These are phyloP conservation scores for Schlechtendalia chinensis DNA, from an alignment of 1,140 invertebrate species.

Conservation along the genomic window DNA sequence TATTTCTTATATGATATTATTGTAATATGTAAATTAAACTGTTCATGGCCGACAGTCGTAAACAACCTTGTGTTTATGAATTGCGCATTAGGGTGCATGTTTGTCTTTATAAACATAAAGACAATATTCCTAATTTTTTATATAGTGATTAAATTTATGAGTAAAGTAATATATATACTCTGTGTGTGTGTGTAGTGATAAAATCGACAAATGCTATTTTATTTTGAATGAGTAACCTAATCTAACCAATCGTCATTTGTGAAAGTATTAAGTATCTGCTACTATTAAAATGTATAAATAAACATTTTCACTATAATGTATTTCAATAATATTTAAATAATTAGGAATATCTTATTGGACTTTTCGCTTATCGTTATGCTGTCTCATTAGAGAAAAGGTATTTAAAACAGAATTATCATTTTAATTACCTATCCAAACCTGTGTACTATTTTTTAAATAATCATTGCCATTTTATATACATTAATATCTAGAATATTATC, in stretches of 20 bases:
- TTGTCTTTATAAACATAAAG: not conserved
- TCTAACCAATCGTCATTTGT: not conserved
- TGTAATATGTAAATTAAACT: not conserved
- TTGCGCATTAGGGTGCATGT: not conserved
- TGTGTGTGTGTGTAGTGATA: too few species aligned
- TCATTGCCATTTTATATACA: not conserved
- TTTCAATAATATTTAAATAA: not conserved
- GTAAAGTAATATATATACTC: too few species aligned
- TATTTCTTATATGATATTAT: not conserved
- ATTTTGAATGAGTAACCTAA: not conserved
- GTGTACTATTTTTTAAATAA: too few species aligned
- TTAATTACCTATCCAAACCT: too few species aligned
- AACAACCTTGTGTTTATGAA: conserved; percentile 27
- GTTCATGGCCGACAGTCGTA: conserved; percentile 1
- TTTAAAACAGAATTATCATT: not conserved
- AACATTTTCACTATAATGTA: not conserved
- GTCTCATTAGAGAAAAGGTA: too few species aligned
- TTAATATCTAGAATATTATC: not conserved
- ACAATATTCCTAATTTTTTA: not conserved
- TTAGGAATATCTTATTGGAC: not conserved
- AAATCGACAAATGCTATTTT: not conserved
- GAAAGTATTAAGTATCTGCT: not conserved
- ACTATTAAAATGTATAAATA: not conserved
- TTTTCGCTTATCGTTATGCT: not conserved
- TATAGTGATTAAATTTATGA: not conserved